Percentiles rank a stretch among this genome's conserved stretches.
phyloP scores from a whole-genome alignment of 2,888 invertebrate species.

The Eupeodes luniger region DNA sequence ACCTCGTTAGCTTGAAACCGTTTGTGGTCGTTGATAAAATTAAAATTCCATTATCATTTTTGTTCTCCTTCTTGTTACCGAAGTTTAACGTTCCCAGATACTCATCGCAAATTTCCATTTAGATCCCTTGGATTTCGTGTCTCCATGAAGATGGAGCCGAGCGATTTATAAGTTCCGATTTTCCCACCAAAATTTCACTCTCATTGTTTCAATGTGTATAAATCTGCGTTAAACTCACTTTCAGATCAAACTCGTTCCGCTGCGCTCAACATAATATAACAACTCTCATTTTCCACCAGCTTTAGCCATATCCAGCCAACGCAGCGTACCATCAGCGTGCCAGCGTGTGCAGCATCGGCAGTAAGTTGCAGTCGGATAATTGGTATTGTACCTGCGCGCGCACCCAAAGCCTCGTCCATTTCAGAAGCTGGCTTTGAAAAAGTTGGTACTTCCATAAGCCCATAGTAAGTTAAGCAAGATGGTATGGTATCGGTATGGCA shows the following conservation, averaged over 20 bases:
- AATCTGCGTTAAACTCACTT: conserved; percentile 70
- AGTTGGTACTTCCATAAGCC: conserved; percentile 51
- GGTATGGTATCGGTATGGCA: not conserved
- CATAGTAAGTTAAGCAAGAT: conserved; percentile 12
- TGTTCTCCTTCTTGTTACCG: conserved; percentile 45
- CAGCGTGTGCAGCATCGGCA: not conserved
- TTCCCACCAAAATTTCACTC: conserved; percentile 74
- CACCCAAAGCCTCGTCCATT: conserved; percentile 51
- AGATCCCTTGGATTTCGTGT: conserved; percentile 58
- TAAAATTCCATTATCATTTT: conserved; percentile 72
- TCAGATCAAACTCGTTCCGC: conserved; percentile 72
- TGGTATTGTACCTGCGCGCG: conserved; percentile 70
- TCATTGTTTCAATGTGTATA: conserved; percentile 59
- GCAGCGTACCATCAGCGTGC: no score
- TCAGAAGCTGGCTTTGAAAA: conserved; percentile 23
- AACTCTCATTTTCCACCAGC: conserved; percentile 71
- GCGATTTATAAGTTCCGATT: conserved; percentile 55
- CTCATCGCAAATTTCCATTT: conserved; percentile 58
- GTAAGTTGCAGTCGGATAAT: conserved; percentile 50
- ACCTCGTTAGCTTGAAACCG: conserved; percentile 53
- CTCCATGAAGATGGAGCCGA: conserved; percentile 14
- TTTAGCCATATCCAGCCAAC: no score
- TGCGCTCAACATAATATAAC: conserved; percentile 24
- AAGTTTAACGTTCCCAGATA: conserved; percentile 25
- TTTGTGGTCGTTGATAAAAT: conserved; percentile 47